Evolutionary conservation across 2,113 vertebrate genomes (phyloP).

Genomic region (Emydocephalus ijimae): DNA sequence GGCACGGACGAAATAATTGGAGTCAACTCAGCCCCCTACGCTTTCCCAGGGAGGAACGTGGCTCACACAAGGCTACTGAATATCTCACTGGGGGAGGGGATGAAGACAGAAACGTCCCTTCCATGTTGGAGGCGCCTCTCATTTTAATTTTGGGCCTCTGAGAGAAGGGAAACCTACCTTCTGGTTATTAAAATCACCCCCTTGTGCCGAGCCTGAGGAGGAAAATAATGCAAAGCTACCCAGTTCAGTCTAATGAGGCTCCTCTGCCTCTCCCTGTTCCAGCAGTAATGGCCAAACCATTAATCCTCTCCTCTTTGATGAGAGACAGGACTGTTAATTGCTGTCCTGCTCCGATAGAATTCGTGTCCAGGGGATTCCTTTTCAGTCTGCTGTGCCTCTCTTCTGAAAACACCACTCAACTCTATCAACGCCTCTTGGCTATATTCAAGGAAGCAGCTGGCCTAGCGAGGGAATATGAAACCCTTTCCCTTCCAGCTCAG

Average conservation of each 20-base stretch:
- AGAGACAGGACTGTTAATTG: constrained; percentile 44
- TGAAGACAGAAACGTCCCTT: background rate
- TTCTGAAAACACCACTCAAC: constrained; percentile 31
- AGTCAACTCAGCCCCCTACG: constrained; percentile 44
- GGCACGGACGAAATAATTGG: constrained; percentile 52
- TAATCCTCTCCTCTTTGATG: constrained; percentile 21
- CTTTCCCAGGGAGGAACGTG: constrained; percentile 35
- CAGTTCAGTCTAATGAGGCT: constrained; percentile 14
- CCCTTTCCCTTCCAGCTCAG: constrained; percentile 43
- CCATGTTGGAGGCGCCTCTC: constrained; percentile 10
- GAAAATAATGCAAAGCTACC: constrained; percentile 27
- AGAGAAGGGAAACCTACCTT: background rate
- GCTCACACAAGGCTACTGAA: constrained; percentile 41
- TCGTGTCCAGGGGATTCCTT: constrained; percentile 25
- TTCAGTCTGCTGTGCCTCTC: constrained; percentile 34
- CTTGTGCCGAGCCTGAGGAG: constrained; percentile 13
- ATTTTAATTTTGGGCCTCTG: background rate
- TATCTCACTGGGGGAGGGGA: constrained; percentile 24
- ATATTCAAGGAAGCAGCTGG: constrained; percentile 9
- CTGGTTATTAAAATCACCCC: background rate
- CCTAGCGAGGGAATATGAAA: constrained; percentile 21
- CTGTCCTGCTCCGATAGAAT: constrained; percentile 22
- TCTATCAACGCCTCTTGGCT: background rate
- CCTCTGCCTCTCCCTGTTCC: constrained; percentile 1
- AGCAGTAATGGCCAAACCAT: constrained; percentile 37